Evolutionary conservation across 2,113 vertebrate genomes (phyloP), one percentile per base, ranked within the genome.

Genomic region (Aptenodytes patagonicus): DNA sequence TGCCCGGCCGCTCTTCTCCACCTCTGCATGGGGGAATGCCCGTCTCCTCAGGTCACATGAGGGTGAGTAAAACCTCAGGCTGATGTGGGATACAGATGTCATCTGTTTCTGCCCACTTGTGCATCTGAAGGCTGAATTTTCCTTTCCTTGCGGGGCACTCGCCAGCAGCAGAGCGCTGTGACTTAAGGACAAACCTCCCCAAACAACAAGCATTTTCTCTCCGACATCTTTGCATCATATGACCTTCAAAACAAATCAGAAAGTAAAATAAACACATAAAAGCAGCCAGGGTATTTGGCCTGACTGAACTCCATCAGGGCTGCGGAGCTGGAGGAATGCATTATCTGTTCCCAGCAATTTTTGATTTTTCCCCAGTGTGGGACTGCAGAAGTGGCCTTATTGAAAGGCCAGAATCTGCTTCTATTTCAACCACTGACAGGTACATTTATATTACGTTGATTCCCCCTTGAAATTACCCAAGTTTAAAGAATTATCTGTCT

Each of bases 211-310:
- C 29, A 40, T 81, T 92, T 95, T 31, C 78, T 31, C 29, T 75
- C 51, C 57, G 9, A 34, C 68, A 68, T 95, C 60, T 93, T 92
- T 94, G 71, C 87, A 95, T 96, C 89, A 52, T 83, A 92, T 77
- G 94, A 97, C 97, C 97, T 97, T 97, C 96, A 97, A 96, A 97
- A 93, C 82, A 97, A 95, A 96, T 96, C 94, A 93, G 87, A 97
- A 97, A 93, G 95, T 86, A 96, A 96, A 96, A 96, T 94, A 96
- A 97, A 96, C 87, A 72, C 65, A 49, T 52, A 87, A 94, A 97
- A 95, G 78, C 94, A 93, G 82, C 51, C 2, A 0, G 38, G 58
- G 55, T 93, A 94, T 95, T 95, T 97, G 93, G 95, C 96, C 95
- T 97, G 91, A 91, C 91, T 96, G 97, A 97, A 97, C 96, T 91